Base-by-base conservation (phyloP, 2,888 invertebrate genomes). In the Prosopocoilus inquinatus region DNA sequence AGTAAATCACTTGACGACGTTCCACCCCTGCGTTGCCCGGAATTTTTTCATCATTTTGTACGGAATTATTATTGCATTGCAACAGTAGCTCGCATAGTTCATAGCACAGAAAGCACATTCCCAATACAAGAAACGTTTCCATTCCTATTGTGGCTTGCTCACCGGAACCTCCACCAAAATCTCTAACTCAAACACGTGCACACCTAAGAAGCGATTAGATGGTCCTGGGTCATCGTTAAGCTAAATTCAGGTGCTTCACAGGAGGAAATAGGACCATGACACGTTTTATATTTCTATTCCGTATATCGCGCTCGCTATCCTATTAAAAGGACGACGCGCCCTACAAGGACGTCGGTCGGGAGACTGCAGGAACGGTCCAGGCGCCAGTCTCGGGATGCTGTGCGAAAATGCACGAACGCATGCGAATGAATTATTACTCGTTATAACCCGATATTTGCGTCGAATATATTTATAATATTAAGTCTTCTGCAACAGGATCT, bases 71-170 rank as follows among this genome's bases (percentile, higher is more conserved):
- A 63, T n/a, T n/a, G n/a, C 82, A 81, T 75, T 82, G 81, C 72
- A 72, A 69, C 51, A 85, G 80, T 72, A 85, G 79, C 73, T 85
- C 85, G 75, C 84, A 83, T 72, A 85, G 80, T 78, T 85, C 84
- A 74, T 86, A 86, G 70, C 85, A 84, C 71, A 86, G 78, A 74
- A 85, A 81, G 79, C 84, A 86, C 73, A 85, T 81, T 66, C 86
- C 85, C 67, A 86, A 79, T 69, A 86, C 81, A 71, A 85, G 78
- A 72, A 85, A 84, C 74, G 84, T 84, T 82, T 85, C 85, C 86
- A 86, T 86, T 63, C 57, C 68, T 46, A n/a, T 38, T 12, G n/a
- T n/a, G 5, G 20, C 3, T 28, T 28, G 20, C 20, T 28, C 20
- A 28, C 20, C 20, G 20, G 20, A 28, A 28, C 20, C 20, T 28